Base-by-base conservation (phyloP, 2,113 vertebrate genomes). In the Marcusenius ussheri region DNA sequence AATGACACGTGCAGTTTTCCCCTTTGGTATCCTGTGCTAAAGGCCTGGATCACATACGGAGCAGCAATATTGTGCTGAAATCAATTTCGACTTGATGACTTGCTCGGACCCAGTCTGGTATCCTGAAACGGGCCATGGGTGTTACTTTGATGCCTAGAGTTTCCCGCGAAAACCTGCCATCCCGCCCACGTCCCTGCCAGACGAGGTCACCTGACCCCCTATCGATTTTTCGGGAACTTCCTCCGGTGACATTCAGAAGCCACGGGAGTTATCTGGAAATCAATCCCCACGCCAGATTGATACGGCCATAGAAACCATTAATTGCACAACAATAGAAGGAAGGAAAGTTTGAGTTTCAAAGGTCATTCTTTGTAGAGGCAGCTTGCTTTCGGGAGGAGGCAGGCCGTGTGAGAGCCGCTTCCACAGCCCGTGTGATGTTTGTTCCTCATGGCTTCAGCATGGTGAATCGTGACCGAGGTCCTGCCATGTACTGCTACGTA, bases 211-310 rank as follows among this genome's bases (percentile, higher is more conserved):
- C 92, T 95, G 95, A 96, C 95, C 95, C 95, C 92, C 91, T 94
- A 96, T 96, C 92, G 95, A 96, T 96, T 95, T 87, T 92, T 83
- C 94, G 80, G 77, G 92, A 92, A 93, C 94, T 95, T 95, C 95
- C 93, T 92, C 92, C 94, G 77, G 94, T 96, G 96, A 96, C 96
- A 96, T 96, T 96, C 95, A 95, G 94, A 94, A 94, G 94, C 93
- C 88, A 91, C 31, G 50, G 89, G 92, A 91, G 94, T 93, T 95
- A 94, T 95, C 93, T 89, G 47, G 88, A 90, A 96, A 96, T 96
- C 96, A 94, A 96, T 96, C 91, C 90, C 91, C 90, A 91, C 92
- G 93, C 93, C 93, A 93, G 94, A 95, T 94, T 95, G 94, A 94
- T 94, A 94, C 92, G 89, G 93, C 93, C 89, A 91, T 93, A 93